Percentiles rank a stretch among this genome's conserved stretches.
Evolutionary conservation across 2,797 vertebrate genomes (phyloP).

Genomic region (Centropyge bicolor): DNA sequence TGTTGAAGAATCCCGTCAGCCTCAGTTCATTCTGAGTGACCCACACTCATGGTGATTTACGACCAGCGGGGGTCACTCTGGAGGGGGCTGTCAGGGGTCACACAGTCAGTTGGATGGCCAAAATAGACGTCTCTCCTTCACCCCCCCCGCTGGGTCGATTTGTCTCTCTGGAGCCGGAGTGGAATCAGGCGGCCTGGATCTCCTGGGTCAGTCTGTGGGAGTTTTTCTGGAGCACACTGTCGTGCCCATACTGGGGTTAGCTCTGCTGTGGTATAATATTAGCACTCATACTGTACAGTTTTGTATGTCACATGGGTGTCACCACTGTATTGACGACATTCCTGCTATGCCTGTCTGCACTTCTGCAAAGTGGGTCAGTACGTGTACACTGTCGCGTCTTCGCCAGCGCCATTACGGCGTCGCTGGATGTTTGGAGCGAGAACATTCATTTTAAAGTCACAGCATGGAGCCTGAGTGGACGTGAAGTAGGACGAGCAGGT

Average conservation of each 20-base stretch:
- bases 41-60: slow-evolving; percentile 67
- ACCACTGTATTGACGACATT: slow-evolving; percentile 16
- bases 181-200: too few species aligned
- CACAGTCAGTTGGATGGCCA: slow-evolving; percentile 46
- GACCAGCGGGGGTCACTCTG: slow-evolving; percentile 44
- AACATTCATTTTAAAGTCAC: background rate
- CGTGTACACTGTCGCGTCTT: background rate
- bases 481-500: background rate
- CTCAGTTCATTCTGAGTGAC: slow-evolving; percentile 38
- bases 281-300: slow-evolving; percentile 34
- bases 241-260: slow-evolving; percentile 30
- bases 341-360: slow-evolving; percentile 32
- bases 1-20: slow-evolving; percentile 28
- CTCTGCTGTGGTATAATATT: slow-evolving; percentile 25
- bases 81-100: slow-evolving; percentile 51
- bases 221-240: slow-evolving; percentile 27
- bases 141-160: slow-evolving; percentile 37
- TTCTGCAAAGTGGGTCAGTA: slow-evolving; percentile 37
- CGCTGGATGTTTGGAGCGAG: background rate
- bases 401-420: background rate
- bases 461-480: background rate
- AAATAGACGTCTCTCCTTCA: slow-evolving; percentile 60
- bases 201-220: slow-evolving; percentile 1
- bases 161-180: slow-evolving; percentile 34
- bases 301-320: slow-evolving; percentile 38